Conservation (phyloP, 2,113 vertebrate species). For the Lamprologus ornatipinnis region DNA sequence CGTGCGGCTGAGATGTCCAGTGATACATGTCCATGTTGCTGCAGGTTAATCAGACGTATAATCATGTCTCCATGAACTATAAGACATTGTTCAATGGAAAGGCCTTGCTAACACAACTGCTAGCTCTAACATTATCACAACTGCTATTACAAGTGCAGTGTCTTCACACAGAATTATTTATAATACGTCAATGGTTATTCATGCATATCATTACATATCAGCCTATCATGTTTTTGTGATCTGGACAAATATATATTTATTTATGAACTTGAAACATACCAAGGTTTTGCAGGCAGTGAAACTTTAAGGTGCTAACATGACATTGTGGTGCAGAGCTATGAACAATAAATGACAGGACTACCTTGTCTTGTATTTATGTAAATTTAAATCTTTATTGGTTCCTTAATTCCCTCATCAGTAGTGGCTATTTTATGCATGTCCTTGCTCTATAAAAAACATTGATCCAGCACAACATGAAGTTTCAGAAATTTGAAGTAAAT, state of each 20-base stretch:
- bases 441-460: neutral
- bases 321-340: neutral
- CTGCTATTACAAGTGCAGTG: neutral
- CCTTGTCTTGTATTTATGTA: neutral
- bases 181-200: neutral
- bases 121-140: neutral
- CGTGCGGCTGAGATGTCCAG: slow-evolving; percentile 34
- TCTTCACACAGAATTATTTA: neutral
- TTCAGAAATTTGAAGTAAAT: neutral
- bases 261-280: neutral
- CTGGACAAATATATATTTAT: neutral
- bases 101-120: neutral
- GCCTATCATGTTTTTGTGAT: fast-evolving
- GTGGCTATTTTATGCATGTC: neutral
- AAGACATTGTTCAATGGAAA: neutral
- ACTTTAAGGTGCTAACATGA: neutral
- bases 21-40: slow-evolving; percentile 4
- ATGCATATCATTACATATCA: neutral
- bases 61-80: neutral
- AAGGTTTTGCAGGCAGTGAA: neutral
- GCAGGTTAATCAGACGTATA: neutral
- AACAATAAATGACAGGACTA: neutral
- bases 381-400: neutral
- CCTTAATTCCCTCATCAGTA: neutral
- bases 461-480: neutral